Conservation (phyloP, 2,113 vertebrate genomes). For the Nicator chloris region DNA sequence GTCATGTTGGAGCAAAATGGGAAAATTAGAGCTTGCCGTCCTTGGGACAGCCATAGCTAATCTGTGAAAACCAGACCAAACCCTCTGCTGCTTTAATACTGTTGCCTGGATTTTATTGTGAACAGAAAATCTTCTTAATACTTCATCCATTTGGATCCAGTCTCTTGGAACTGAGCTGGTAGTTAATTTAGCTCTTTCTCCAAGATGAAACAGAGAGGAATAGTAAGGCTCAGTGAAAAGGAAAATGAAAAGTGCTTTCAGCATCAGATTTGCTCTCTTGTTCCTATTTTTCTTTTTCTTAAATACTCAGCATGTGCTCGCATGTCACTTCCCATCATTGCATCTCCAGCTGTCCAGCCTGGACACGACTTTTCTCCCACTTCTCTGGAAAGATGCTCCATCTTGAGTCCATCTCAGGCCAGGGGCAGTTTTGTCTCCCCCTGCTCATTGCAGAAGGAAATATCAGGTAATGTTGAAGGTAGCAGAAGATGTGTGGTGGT, state of each 20-base stretch:
- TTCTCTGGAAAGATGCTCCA: not conserved
- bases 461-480: not conserved
- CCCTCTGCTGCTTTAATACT: not conserved
- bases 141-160: slow-evolving; percentile 41
- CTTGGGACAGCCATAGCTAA: slow-evolving; percentile 19
- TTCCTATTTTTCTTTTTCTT: not conserved
- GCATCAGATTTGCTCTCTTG: not conserved
- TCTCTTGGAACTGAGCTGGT: slow-evolving; percentile 26
- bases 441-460: not conserved
- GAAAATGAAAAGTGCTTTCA: not conserved
- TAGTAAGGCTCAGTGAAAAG: not conserved
- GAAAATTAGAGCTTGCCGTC: not conserved
- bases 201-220: not conserved
- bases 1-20: not conserved
- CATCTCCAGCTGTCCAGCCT: not conserved
- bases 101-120: slow-evolving; percentile 6
- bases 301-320: accelerated
- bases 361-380: not conserved
- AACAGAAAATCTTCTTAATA: slow-evolving; percentile 60
- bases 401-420: not conserved
- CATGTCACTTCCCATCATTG: not conserved
- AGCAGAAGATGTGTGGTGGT: not conserved
- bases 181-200: slow-evolving; percentile 30
- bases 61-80: slow-evolving; percentile 38
- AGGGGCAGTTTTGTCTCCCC: not conserved